Conservation (phyloP, 2,797 vertebrate species). For the Neosilurus mollespiculum region DNA sequence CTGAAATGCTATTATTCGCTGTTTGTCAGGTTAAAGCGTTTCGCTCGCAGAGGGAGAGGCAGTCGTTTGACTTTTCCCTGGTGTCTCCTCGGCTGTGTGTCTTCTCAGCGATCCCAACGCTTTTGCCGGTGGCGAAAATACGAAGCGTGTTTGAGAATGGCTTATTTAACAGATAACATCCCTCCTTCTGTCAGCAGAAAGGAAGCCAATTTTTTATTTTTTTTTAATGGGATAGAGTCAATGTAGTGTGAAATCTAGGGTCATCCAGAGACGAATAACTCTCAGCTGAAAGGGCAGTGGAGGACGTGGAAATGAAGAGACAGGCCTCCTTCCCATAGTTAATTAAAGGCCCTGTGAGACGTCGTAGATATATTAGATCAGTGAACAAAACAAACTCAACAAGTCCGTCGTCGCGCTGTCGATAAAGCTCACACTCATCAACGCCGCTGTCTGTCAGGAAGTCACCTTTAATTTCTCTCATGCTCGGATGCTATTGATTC, state of each 20-base stretch:
- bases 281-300: conserved; percentile 42
- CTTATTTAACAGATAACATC: conserved; percentile 63
- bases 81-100: conserved; percentile 38
- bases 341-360: conserved; percentile 41
- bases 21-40: conserved; percentile 47
- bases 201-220: background rate
- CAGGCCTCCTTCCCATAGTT: conserved; percentile 31
- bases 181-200: conserved; percentile 58
- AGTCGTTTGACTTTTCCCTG: conserved; percentile 48
- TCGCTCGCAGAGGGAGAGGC: conserved; percentile 25
- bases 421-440: conserved; percentile 31
- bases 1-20: conserved; percentile 40
- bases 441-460: conserved; percentile 9
- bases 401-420: conserved; percentile 4
- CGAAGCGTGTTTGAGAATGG: conserved; percentile 49
- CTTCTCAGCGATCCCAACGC: conserved; percentile 53
- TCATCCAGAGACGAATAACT: conserved; percentile 55
- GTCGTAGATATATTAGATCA: background rate
- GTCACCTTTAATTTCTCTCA: conserved; percentile 28
- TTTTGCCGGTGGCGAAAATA: conserved; percentile 53
- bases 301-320: conserved; percentile 42
- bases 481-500: conserved; percentile 36
- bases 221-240: conserved; percentile 36
- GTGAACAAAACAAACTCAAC: conserved; percentile 24
- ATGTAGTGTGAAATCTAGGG: conserved; percentile 55